Percentiles rank a stretch among this genome's conserved stretches.
Evolutionary conservation across 37 sponge, comb jelly and placozoan genomes (phyloP).

Genomic region (Aplysina aerophoba): DNA sequence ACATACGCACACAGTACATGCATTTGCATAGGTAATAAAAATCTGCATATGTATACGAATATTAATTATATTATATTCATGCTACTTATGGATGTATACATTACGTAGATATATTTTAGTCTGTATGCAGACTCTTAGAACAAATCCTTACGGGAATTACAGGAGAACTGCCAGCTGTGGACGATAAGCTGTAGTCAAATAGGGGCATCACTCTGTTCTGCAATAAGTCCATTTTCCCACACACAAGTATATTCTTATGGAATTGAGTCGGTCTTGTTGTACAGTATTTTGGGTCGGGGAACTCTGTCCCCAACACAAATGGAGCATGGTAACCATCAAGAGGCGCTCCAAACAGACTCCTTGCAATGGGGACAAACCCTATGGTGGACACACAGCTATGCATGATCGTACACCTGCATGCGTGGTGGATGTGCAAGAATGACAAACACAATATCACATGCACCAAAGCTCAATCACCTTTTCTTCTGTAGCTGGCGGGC

Average conservation of each 20-base stretch:
- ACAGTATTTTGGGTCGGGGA: background rate
- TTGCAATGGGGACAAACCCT: slow-evolving; percentile 21
- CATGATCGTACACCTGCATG: background rate
- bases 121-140: no score
- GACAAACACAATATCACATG: no score
- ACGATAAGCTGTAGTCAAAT: background rate
- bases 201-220: background rate
- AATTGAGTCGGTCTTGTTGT: background rate
- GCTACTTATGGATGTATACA: no score
- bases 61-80: no score
- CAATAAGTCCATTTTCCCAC: background rate
- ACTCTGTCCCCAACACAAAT: slow-evolving; percentile 11
- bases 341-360: background rate
- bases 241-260: background rate
- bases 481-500: no score
- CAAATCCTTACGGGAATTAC: no score
- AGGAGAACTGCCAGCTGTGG: background rate
- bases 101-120: no score
- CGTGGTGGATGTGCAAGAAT: background rate
- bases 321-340: background rate
- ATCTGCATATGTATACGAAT: no score
- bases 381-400: background rate
- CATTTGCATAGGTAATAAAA: no score
- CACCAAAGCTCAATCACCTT: no score
- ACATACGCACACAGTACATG: no score